Base-by-base conservation (phyloP, 2,797 vertebrate species). In the Alcedo quadribrachys region DNA sequence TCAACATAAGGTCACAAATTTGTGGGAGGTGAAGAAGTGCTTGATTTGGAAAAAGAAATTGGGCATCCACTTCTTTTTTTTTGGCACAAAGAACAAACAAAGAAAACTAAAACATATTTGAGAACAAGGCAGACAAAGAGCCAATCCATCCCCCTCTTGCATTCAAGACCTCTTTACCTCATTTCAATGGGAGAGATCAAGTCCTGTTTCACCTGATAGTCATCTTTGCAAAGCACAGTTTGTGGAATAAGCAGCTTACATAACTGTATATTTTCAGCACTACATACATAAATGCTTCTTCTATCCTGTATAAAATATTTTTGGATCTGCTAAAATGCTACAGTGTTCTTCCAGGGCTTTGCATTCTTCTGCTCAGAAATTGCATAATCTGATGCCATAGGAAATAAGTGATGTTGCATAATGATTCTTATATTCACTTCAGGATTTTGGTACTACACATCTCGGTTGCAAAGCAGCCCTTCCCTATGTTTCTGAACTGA, bases 331-430 rank as follows among this genome's bases (percentile, higher is more conserved):
- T 93, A 32, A 93, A 79, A 94, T 69, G 92, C 61, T 92, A 21
- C 90, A 85, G 70, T 75, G 90, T 91, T 94, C 80, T 87, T 92
- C 70, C 89, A 91, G 91, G 89, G 85, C 89, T 92, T 92, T 91
- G 94, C 90, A 85, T 88, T 97, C 94, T 90, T 84, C 85, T 92
- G 88, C 90, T 95, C 89, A 79, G 92, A 84, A 95, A 96, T 92
- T 95, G 90, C 90, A 94, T 94, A 96, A 95, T 92, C 86, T 70
- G 93, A 89, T 95, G 85, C 93, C 92, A 81, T 58, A 94, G 85
- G 75, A 94, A 92, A 92, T 70, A 62, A 93, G 83, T 42, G 87
- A 82, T 46, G 86, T 93, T 94, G 89, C 91, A 94, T 96, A 96
- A 96, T 89, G 81, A 84, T 51, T 85, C 85, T 58, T 3, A 6